Conservation (phyloP, 2,797 vertebrate genomes). For the Chloroceryle amazona region DNA sequence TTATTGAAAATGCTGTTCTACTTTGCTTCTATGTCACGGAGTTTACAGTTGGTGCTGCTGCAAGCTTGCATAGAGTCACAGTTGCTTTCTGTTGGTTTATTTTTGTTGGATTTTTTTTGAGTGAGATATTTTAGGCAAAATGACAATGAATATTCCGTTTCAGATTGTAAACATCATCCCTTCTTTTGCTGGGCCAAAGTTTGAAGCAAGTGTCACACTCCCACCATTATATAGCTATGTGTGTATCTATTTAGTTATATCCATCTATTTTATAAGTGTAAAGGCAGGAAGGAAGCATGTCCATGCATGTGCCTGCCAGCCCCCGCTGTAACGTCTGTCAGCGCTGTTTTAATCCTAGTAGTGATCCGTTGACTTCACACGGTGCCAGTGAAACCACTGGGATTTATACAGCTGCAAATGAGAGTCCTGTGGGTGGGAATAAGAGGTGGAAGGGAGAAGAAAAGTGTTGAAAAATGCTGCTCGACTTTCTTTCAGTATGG, state of each 20-base stretch:
- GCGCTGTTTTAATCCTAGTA: background rate
- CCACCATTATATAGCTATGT: background rate
- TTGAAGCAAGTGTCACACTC: background rate
- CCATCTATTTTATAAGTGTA: background rate
- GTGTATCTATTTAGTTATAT: background rate
- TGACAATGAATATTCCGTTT: background rate
- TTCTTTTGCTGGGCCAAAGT: background rate
- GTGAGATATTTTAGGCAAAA: background rate
- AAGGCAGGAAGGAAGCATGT: background rate
- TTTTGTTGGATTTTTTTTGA: background rate
- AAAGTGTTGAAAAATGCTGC: background rate
- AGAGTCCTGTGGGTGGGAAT: background rate
- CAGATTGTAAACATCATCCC: background rate
- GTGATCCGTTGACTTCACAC: background rate
- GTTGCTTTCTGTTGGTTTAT: background rate
- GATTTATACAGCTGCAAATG: background rate
- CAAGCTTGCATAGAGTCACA: background rate
- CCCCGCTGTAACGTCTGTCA: background rate
- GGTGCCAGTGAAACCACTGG: background rate
- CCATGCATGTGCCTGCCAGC: background rate
- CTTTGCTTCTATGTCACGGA: background rate
- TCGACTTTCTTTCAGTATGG: background rate
- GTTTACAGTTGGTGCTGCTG: background rate
- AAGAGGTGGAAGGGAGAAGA: background rate
- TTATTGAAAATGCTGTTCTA: background rate